phyloP scores from a whole-genome alignment of 2,113 vertebrate genomes.

The Crypturellus undulatus region DNA sequence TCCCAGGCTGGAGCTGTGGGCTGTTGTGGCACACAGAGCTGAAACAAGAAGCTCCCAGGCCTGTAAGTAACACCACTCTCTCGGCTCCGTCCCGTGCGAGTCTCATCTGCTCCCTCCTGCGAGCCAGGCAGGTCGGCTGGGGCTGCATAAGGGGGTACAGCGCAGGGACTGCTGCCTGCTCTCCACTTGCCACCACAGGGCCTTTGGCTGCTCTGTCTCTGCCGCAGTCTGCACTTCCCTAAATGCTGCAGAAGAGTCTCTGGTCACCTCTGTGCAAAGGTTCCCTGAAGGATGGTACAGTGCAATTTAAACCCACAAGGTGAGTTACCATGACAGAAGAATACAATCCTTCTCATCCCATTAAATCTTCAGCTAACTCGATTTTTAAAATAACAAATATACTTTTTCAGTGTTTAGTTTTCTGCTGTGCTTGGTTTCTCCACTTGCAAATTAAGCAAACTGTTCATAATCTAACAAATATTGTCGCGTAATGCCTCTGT shows the following conservation, averaged over 20 bases:
- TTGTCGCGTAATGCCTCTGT: neutral
- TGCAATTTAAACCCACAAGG: neutral
- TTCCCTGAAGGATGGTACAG: neutral
- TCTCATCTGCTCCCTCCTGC: neutral
- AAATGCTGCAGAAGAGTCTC: neutral
- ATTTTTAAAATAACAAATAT: neutral
- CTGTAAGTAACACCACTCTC: neutral
- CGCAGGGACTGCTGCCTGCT: neutral
- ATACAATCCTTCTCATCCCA: neutral
- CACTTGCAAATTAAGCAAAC: neutral
- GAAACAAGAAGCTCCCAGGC: neutral
- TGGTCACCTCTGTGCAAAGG: neutral
- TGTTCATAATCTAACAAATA: neutral
- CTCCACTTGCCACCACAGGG: neutral
- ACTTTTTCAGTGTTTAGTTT: neutral
- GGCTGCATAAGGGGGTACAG: accelerated
- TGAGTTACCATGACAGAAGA: neutral
- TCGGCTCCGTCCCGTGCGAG: neutral
- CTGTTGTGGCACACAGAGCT: neutral
- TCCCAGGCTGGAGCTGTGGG: neutral
- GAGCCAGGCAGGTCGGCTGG: neutral
- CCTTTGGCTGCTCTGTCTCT: neutral
- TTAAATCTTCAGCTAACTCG: neutral
- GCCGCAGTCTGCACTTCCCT: neutral
- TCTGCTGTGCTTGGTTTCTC: neutral